These are phyloP conservation scores for Drosophila carrolli DNA, from an alignment of 1,140 invertebrate genomes.

Conservation along the genomic window DNA sequence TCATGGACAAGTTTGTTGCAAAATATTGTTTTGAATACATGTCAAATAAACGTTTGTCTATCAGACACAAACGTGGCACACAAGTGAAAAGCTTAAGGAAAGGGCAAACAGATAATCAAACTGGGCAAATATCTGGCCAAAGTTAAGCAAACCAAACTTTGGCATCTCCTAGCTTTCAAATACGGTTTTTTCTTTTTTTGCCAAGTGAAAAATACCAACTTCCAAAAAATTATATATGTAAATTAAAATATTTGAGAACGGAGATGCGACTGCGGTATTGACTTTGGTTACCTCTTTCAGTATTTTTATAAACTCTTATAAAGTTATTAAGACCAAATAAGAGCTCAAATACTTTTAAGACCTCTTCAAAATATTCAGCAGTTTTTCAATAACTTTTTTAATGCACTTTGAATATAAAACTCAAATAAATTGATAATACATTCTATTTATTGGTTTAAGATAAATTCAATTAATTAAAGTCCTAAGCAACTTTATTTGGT, in stretches of 20 bases:
- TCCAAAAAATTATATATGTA: conserved; percentile 15
- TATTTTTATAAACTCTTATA: no score
- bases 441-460: no score
- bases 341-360: no score
- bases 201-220: conserved; percentile 24
- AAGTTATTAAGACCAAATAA: no score
- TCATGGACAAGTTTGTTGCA: conserved; percentile 54
- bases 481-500: no score
- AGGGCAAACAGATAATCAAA: conserved; percentile 73
- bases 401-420: no score
- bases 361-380: no score
- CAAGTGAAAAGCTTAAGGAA: neutral
- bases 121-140: conserved; percentile 64
- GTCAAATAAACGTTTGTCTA: conserved; percentile 66
- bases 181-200: conserved; percentile 27
- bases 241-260: neutral
- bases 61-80: conserved; percentile 12
- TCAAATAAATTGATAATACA: no score
- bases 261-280: neutral
- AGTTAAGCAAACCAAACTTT: conserved; percentile 59
- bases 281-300: neutral
- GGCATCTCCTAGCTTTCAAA: conserved; percentile 44
- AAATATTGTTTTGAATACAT: conserved; percentile 59
- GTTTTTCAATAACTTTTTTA: no score
- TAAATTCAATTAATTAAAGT: no score